A percentile compares a stretch with the other conserved stretches of the same genome.
Evolutionary conservation across 2,797 vertebrate species (phyloP).

Genomic region (Okamejei kenojei): DNA sequence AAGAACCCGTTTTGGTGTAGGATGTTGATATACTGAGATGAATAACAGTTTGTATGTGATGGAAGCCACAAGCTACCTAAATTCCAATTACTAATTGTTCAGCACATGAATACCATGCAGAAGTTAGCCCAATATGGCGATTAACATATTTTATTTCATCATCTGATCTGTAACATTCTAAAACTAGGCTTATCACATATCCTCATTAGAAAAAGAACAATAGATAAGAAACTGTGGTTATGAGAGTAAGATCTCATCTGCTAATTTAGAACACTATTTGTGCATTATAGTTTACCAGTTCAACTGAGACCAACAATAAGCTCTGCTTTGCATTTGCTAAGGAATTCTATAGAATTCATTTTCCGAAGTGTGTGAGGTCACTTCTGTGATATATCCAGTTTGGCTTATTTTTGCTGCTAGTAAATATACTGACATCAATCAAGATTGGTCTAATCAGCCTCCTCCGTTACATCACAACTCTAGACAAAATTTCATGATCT

Average conservation of each 20-base stretch:
- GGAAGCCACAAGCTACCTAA: background rate
- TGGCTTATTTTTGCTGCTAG: background rate
- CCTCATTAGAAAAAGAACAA: background rate
- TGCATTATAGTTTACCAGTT: background rate
- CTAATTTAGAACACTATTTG: background rate
- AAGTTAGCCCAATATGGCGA: too few species aligned
- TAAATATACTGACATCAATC: background rate
- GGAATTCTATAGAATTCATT: background rate
- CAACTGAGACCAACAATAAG: background rate
- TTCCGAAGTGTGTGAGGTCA: background rate
- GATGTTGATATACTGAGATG: background rate
- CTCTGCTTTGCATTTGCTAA: background rate
- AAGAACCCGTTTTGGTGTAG: background rate
- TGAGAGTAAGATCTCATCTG: background rate
- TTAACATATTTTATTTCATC: constrained; percentile 5
- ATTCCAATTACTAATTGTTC: background rate
- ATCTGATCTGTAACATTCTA: background rate
- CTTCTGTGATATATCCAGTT: background rate
- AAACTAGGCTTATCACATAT: background rate
- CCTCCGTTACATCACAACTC: too few species aligned
- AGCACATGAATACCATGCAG: background rate
- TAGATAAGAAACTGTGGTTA: background rate
- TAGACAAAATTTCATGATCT: too few species aligned
- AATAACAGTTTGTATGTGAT: background rate
- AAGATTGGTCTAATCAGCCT: too few species aligned